Percentiles rank a stretch among this genome's conserved stretches.
These are phyloP conservation scores for Bombylius major DNA, from an alignment of 2,888 invertebrate species.

Conservation along the genomic window DNA sequence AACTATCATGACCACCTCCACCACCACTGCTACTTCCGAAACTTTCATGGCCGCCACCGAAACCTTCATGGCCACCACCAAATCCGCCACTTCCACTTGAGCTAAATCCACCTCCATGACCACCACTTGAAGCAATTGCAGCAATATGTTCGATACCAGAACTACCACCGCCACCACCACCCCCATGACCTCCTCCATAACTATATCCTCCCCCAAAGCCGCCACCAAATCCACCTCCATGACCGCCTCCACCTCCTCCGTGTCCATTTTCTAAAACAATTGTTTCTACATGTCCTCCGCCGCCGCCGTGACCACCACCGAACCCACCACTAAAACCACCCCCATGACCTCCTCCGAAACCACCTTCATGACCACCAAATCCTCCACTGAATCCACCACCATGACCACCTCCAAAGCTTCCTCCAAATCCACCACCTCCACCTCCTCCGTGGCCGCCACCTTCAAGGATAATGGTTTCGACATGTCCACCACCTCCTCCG, in stretches of 20 bases:
- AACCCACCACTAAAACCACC: conserved; percentile 7
- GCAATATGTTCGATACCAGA: conserved; percentile 1
- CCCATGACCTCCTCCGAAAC: conserved; percentile 5
- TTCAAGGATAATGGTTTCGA: no score
- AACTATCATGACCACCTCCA: conserved; percentile 17
- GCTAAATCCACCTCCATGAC: not conserved
- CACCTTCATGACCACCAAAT: conserved; percentile 2
- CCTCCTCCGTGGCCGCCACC: conserved; percentile 7
- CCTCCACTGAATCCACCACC: conserved; percentile 1
- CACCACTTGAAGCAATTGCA: not conserved
- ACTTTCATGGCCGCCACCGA: not conserved
- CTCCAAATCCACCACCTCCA: conserved; percentile 11
- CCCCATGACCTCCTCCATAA: conserved; percentile 1
- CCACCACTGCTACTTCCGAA: not conserved
- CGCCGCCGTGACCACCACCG: conserved; percentile 6
- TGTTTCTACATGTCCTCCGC: conserved; percentile 9
- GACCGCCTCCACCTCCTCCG: conserved; percentile 2
- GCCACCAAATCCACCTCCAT: conserved; percentile 2
- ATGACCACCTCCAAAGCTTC: conserved; percentile 11
- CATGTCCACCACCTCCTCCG: conserved; percentile 4
- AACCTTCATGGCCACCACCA: not conserved
- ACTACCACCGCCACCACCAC: not conserved
- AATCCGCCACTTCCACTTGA: not conserved
- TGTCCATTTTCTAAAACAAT: conserved; percentile 11
- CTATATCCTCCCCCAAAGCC: not conserved